Conservation (phyloP, 2,113 vertebrate species). For the Ibidorhyncha struthersii region DNA sequence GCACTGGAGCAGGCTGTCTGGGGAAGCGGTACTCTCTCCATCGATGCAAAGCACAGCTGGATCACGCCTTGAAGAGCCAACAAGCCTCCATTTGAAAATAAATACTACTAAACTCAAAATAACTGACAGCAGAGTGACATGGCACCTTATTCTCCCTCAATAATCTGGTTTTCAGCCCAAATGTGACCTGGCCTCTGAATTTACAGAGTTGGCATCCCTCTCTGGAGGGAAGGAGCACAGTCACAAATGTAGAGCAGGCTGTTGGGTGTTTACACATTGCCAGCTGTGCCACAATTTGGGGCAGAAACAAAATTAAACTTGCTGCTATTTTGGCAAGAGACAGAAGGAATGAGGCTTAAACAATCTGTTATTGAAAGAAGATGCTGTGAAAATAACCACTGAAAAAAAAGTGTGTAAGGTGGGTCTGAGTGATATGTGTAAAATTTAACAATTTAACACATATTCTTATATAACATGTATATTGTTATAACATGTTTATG, state of each 20-base stretch:
- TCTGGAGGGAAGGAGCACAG: neutral
- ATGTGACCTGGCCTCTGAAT: neutral
- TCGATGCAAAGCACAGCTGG: neutral
- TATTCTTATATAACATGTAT: neutral
- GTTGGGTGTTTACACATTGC: neutral
- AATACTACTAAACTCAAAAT: neutral
- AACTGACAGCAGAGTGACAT: neutral
- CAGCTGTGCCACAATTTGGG: neutral
- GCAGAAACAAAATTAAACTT: constrained; percentile 27
- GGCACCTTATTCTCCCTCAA: neutral
- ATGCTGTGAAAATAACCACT: neutral
- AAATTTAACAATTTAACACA: neutral
- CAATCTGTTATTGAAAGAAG: constrained; percentile 7
- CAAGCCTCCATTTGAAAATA: neutral
- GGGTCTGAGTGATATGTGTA: neutral
- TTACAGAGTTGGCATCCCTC: neutral
- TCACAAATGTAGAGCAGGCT: neutral
- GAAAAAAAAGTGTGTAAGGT: neutral
- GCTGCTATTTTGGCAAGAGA: constrained; percentile 21
- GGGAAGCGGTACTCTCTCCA: neutral
- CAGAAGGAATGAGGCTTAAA: neutral
- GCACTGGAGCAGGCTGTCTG: neutral
- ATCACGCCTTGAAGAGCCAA: neutral
- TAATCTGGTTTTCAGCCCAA: neutral
- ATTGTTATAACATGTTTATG: neutral